Conservation (phyloP, 1,140 invertebrate species). For the Charaxes varanes region DNA sequence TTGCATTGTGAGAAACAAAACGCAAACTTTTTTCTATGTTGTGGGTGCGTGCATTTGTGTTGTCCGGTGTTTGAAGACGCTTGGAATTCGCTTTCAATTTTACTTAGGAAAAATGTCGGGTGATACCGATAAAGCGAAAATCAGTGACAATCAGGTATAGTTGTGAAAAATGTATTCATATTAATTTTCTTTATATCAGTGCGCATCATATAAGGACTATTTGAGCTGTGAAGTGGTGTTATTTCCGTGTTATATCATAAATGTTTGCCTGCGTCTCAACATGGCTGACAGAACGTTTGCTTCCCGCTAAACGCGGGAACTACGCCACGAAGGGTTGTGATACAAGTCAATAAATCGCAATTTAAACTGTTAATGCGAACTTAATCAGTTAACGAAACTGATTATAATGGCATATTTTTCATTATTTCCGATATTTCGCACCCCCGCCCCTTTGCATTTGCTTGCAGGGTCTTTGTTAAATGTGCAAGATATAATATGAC, state of each 20-base stretch:
- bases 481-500: slow-evolving; percentile 72
- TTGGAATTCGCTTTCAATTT: slow-evolving; percentile 75
- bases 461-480: slow-evolving; percentile 72
- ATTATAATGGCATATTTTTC: slow-evolving; percentile 65
- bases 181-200: slow-evolving; percentile 56
- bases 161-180: slow-evolving; percentile 64
- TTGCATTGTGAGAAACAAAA: slow-evolving; percentile 30
- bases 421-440: slow-evolving; percentile 66
- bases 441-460: slow-evolving; percentile 73
- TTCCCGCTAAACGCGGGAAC: slow-evolving; percentile 75
- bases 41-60: slow-evolving; percentile 71
- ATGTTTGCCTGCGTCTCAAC: slow-evolving; percentile 75
- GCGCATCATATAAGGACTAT: slow-evolving; percentile 54
- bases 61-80: slow-evolving; percentile 74
- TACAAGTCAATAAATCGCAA: slow-evolving; percentile 56
- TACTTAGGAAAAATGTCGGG: slow-evolving; percentile 74
- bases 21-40: slow-evolving; percentile 63
- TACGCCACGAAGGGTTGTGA: slow-evolving; percentile 70
- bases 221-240: slow-evolving; percentile 62
- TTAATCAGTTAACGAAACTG: slow-evolving; percentile 69
- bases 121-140: slow-evolving; percentile 75
- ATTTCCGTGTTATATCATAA: slow-evolving; percentile 74
- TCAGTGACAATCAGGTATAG: slow-evolving; percentile 75
- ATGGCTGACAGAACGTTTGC: slow-evolving; percentile 75
- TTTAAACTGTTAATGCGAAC: slow-evolving; percentile 64